These are phyloP conservation scores for Gari tellinella DNA, from an alignment of 2,888 invertebrate genomes.

Conservation along the genomic window DNA sequence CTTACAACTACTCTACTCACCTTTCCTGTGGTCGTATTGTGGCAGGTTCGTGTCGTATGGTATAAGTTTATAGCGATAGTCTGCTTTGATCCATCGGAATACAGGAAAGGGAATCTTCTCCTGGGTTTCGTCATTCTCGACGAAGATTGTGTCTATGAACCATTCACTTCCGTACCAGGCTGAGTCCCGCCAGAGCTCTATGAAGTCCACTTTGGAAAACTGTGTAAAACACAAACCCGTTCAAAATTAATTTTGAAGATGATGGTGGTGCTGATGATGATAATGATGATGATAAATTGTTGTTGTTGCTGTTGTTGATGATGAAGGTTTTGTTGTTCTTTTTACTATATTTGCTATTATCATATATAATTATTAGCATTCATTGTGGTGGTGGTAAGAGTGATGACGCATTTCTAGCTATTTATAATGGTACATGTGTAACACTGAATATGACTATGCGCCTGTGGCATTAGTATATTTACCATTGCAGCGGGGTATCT, in stretches of 20 bases:
- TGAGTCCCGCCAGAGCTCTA: slow-evolving; percentile 83
- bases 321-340: neutral
- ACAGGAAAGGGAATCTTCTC: slow-evolving; percentile 80
- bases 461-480: too few relatives aligned
- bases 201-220: slow-evolving; percentile 64
- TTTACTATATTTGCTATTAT: too few relatives aligned
- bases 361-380: too few relatives aligned
- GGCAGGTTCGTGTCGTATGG: slow-evolving; percentile 83
- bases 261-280: neutral
- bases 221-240: slow-evolving; percentile 1
- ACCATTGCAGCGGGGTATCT: too few relatives aligned
- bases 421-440: too few relatives aligned
- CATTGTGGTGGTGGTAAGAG: too few relatives aligned
- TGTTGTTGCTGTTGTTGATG: neutral
- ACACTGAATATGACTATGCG: too few relatives aligned
- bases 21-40: slow-evolving; percentile 76
- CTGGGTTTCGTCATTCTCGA: slow-evolving; percentile 69
- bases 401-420: too few relatives aligned
- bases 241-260: neutral
- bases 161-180: slow-evolving; percentile 80
- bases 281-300: slow-evolving; percentile 2
- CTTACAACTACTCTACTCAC: neutral
- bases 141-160: slow-evolving; percentile 77
- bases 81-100: slow-evolving; percentile 74
- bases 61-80: slow-evolving; percentile 77